Evolutionary conservation across 1,140 invertebrate genomes (phyloP).

Genomic region (Andrena cerasifolii): DNA sequence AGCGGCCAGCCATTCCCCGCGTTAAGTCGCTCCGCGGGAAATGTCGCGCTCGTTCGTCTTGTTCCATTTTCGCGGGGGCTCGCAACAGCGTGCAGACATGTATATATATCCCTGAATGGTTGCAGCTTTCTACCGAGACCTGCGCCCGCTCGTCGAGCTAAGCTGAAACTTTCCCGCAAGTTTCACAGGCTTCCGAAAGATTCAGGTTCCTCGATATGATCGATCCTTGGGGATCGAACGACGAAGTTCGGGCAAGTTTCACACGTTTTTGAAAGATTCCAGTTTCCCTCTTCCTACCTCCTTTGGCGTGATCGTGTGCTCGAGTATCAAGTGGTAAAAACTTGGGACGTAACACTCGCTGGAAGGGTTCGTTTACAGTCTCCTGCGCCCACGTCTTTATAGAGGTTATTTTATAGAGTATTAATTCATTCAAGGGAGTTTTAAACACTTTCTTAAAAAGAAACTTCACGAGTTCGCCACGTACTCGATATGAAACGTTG

Average conservation of each 20-base stretch:
- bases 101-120: not conserved
- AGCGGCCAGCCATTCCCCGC: no score
- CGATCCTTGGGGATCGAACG: not conserved
- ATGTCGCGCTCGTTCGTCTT: constrained; percentile 1
- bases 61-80: not conserved
- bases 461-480: no score
- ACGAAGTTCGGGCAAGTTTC: not conserved
- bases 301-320: not conserved
- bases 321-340: not conserved
- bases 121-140: not conserved
- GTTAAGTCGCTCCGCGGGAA: not conserved
- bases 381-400: no score
- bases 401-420: no score
- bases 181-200: not conserved
- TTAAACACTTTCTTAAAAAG: no score
- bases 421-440: no score
- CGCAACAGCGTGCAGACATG: no score
- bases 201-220: not conserved
- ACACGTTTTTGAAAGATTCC: not conserved
- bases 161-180: not conserved
- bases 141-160: not conserved
- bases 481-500: no score
- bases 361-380: not conserved
- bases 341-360: not conserved
- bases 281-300: not conserved